A percentile compares a stretch with the other conserved stretches of the same genome.
These are phyloP conservation scores for Sipha flava DNA, from an alignment of 1,140 invertebrate genomes.

Conservation along the genomic window DNA sequence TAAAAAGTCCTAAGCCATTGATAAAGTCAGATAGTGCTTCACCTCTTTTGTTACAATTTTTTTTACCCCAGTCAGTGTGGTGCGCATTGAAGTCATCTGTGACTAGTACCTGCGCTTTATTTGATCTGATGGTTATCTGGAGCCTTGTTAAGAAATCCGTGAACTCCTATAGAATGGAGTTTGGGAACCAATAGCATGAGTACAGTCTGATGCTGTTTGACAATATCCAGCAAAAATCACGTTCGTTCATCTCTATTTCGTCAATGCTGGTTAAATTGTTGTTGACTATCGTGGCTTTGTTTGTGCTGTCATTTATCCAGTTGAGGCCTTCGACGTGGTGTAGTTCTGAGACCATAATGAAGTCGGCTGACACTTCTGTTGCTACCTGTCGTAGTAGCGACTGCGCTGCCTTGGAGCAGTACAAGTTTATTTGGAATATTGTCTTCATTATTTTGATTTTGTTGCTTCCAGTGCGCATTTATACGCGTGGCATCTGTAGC, in stretches of 20 bases:
- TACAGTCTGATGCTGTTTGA: neutral
- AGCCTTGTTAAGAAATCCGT: no score
- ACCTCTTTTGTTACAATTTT: neutral
- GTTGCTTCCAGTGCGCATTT: neutral
- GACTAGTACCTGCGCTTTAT: rapidly evolving
- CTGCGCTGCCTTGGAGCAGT: neutral
- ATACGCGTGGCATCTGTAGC: neutral
- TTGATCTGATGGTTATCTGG: no score
- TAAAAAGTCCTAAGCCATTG: neutral
- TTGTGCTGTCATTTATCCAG: neutral
- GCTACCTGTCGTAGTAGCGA: neutral
- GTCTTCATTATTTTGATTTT: no score
- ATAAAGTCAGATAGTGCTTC: neutral
- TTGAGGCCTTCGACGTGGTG: neutral
- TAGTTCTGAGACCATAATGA: neutral
- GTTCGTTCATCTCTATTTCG: neutral
- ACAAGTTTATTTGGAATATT: neutral
- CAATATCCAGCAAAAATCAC: neutral
- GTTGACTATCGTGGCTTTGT: neutral
- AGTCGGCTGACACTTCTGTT: neutral
- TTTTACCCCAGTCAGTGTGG: neutral
- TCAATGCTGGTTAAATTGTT: neutral
- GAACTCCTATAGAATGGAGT: no score
- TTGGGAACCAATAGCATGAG: no score
- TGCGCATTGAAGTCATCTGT: neutral